Evolutionary conservation across 1,140 invertebrate species (phyloP).

Genomic region (Calephelis nemesis): DNA sequence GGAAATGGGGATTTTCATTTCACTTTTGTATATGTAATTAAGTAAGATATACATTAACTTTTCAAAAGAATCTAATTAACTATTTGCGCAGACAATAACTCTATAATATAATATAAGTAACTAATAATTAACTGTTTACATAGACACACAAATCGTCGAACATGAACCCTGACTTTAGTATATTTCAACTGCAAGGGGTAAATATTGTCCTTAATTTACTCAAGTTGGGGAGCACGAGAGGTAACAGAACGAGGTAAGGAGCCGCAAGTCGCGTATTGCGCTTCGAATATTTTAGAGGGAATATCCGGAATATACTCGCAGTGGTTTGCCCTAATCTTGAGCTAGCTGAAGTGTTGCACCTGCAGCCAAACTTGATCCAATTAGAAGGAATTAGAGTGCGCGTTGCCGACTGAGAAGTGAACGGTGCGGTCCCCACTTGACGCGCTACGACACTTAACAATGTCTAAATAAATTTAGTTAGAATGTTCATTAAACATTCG

Average conservation of each 20-base stretch:
- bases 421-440: slow-evolving; percentile 74
- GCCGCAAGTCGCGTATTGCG: slow-evolving; percentile 66
- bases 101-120: too few species aligned
- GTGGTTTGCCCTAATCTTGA: slow-evolving; percentile 74
- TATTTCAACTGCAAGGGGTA: slow-evolving; percentile 61
- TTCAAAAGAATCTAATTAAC: too few species aligned
- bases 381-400: slow-evolving; percentile 75
- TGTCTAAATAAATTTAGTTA: slow-evolving; percentile 70
- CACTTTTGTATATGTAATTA: too few species aligned
- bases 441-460: slow-evolving; percentile 60
- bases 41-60: too few species aligned
- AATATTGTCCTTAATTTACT: slow-evolving; percentile 79
- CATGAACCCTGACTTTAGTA: slow-evolving; percentile 66
- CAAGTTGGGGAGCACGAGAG: slow-evolving; percentile 65
- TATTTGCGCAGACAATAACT: too few species aligned
- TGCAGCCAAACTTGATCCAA: slow-evolving; percentile 78
- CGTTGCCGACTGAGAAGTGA: slow-evolving; percentile 71
- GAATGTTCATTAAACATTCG: slow-evolving; percentile 68
- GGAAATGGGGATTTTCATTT: too few species aligned
- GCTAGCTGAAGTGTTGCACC: slow-evolving; percentile 74
- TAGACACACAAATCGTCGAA: slow-evolving; percentile 61
- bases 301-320: slow-evolving; percentile 65
- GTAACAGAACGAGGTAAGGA: slow-evolving; percentile 44
- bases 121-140: slow-evolving; percentile 29
- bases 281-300: slow-evolving; percentile 70